phyloP scores from a whole-genome alignment of 1,140 invertebrate genomes.

The Bathynomus jamesi region DNA sequence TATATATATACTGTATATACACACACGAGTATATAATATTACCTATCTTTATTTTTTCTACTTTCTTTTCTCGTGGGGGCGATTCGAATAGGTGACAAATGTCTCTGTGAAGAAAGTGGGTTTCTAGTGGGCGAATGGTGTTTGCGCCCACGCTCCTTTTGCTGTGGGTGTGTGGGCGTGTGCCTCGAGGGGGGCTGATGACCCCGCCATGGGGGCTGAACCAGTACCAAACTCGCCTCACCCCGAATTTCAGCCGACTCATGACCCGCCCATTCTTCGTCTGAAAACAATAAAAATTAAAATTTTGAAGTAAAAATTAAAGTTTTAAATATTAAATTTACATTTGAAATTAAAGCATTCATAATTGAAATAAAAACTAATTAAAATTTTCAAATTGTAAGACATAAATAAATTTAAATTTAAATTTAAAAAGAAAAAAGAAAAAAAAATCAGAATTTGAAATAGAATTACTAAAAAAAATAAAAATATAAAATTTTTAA shows the following conservation, averaged over 20 bases:
- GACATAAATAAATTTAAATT: too few relatives aligned
- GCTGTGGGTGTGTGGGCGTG: neutral
- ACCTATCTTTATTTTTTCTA: neutral
- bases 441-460: too few relatives aligned
- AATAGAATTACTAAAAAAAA: neutral
- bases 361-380: neutral
- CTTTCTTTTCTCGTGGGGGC: neutral
- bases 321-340: neutral
- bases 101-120: neutral
- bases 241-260: constrained; percentile 1
- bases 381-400: too few relatives aligned
- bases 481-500: neutral
- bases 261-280: constrained; percentile 15
- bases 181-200: neutral
- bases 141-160: neutral
- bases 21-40: too few relatives aligned
- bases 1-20: too few relatives aligned
- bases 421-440: too few relatives aligned
- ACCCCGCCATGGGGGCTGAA: constrained; percentile 14
- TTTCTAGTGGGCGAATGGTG: constrained; percentile 3
- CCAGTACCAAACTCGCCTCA: constrained; percentile 7
- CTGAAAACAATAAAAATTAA: neutral
- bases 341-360: neutral
- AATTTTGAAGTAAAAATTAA: neutral
- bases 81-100: neutral